Evolutionary conservation across 2,797 vertebrate species (phyloP).

Genomic region (Syncerus caffer): DNA sequence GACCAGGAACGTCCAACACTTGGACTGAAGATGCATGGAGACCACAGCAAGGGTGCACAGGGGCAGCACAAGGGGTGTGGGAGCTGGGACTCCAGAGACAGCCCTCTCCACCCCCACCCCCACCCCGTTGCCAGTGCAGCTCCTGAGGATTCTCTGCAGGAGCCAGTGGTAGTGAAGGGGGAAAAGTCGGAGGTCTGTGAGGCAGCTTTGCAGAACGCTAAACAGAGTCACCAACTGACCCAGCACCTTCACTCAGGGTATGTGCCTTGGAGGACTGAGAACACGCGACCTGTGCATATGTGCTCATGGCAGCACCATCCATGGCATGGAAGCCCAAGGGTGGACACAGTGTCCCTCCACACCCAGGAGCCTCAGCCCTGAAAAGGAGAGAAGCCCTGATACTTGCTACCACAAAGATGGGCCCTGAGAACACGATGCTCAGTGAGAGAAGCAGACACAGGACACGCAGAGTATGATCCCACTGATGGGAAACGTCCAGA

Average conservation of each 20-base stretch:
- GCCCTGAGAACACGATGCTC: neutral
- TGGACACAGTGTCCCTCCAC: neutral
- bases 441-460: neutral
- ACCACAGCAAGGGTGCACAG: accelerated
- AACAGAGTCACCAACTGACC: neutral
- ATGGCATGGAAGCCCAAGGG: neutral
- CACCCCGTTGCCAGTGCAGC: neutral
- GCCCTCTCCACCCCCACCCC: neutral
- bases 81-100: neutral
- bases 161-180: neutral
- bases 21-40: neutral
- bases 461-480: neutral
- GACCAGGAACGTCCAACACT: neutral
- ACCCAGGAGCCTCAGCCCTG: neutral
- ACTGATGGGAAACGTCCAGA: neutral
- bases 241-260: neutral
- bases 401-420: neutral
- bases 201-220: neutral
- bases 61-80: neutral
- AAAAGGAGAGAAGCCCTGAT: neutral
- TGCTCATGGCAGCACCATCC: neutral
- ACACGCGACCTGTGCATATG: accelerated
- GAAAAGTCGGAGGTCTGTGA: neutral
- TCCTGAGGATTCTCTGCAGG: neutral
- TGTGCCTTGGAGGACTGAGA: neutral